Evolutionary conservation across 2,113 vertebrate genomes (phyloP).

Genomic region (Xiphorhynchus elegans): DNA sequence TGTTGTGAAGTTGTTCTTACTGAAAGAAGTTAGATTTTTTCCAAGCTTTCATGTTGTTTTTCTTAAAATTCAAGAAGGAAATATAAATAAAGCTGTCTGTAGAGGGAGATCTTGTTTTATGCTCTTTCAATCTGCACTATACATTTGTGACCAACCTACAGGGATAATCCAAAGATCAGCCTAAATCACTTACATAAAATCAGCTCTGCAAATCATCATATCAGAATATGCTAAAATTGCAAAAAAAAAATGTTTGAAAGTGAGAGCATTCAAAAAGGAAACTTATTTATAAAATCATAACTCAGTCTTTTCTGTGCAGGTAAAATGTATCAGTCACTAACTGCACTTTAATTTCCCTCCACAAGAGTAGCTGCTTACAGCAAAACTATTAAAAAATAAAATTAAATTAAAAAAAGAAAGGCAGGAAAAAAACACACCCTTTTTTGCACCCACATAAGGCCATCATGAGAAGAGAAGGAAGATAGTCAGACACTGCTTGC

Average conservation of each 20-base stretch:
- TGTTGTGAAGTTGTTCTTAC: background rate
- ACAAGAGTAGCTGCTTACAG: background rate
- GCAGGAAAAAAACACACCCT: background rate
- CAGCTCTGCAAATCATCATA: background rate
- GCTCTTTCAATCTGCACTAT: background rate
- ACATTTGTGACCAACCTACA: background rate
- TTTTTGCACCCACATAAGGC: background rate
- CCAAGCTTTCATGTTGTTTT: background rate
- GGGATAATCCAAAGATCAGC: background rate
- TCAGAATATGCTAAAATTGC: background rate
- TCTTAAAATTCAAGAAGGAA: background rate
- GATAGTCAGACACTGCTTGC: background rate
- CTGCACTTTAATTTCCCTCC: background rate
- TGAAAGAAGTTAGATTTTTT: background rate
- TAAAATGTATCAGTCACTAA: background rate
- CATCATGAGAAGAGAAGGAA: background rate
- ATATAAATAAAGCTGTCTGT: background rate
- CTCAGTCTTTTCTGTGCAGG: background rate
- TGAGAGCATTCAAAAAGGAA: background rate
- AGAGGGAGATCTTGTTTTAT: background rate
- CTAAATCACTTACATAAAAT: background rate
- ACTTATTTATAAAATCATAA: background rate
- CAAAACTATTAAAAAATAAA: background rate
- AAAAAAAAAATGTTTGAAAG: background rate
- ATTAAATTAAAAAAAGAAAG: too few species aligned